Conservation (phyloP, 2,888 invertebrate genomes). For the Lasioglossum calceatum region DNA sequence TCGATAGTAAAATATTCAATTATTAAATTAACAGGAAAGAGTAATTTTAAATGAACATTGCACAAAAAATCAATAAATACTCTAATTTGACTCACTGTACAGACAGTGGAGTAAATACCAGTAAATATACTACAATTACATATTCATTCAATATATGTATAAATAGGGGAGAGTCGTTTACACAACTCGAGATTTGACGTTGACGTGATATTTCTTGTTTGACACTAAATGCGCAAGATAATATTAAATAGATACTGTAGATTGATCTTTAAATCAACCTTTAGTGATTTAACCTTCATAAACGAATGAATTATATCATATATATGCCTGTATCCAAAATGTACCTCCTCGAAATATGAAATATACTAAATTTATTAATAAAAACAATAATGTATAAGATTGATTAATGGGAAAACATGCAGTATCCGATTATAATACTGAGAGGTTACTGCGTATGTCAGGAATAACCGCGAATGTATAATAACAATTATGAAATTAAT, state of each 20-base stretch:
- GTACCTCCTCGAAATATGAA: neutral
- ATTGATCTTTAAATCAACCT: neutral
- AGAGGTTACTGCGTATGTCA: neutral
- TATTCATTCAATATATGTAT: neutral
- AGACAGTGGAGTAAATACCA: slow-evolving; percentile 2
- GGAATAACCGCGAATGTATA: neutral
- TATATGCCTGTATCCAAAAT: neutral
- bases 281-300: neutral
- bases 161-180: neutral
- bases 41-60: neutral
- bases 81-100: slow-evolving; percentile 46
- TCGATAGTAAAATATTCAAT: neutral
- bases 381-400: neutral
- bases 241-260: neutral
- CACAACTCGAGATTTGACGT: neutral
- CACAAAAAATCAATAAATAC: slow-evolving; percentile 54
- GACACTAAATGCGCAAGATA: neutral
- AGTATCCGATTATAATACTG: neutral
- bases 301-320: neutral
- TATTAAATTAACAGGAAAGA: slow-evolving; percentile 11
- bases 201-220: neutral
- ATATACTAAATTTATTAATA: neutral
- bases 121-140: neutral
- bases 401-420: neutral
- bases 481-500: neutral